Evolutionary conservation across 2,888 invertebrate species (phyloP).

Genomic region (Argynnis bischoffii): DNA sequence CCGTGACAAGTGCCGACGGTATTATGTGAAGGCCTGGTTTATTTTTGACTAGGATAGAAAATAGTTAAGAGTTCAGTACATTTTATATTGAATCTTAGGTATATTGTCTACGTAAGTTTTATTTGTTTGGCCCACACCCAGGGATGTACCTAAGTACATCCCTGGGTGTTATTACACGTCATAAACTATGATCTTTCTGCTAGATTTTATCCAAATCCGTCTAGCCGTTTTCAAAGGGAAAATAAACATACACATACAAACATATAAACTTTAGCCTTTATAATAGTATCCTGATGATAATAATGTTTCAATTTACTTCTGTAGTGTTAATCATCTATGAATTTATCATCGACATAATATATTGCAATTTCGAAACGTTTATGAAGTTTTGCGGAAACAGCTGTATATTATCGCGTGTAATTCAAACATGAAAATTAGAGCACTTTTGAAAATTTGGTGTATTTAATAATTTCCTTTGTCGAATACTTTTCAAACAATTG

Average conservation of each 20-base stretch:
- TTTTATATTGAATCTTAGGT: conserved; percentile 1
- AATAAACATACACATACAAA: too few species aligned
- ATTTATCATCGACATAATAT: neutral
- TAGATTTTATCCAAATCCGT: too few species aligned
- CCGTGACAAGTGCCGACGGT: conserved; percentile 51
- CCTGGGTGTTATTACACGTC: neutral
- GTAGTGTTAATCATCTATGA: neutral
- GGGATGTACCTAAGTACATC: too few species aligned
- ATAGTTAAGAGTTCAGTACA: neutral
- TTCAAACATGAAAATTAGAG: conserved; percentile 41
- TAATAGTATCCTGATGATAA: too few species aligned
- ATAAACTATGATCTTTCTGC: too few species aligned
- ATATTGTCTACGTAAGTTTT: neutral
- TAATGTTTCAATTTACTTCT: conserved; percentile 7
- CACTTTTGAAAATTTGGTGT: conserved; percentile 20
- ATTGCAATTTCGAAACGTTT: conserved; percentile 32
- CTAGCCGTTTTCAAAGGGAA: too few species aligned
- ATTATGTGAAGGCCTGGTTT: conserved; percentile 35
- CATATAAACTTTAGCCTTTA: too few species aligned
- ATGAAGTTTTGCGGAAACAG: conserved; percentile 44
- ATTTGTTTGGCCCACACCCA: too few species aligned
- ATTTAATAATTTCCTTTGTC: conserved; percentile 45
- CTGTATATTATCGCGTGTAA: conserved; percentile 43
- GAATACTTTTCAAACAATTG: conserved; percentile 52
- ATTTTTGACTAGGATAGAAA: conserved; percentile 20